Percentiles rank a stretch among this genome's conserved stretches.
These are phyloP conservation scores for Spodoptera frugiperda DNA, from an alignment of 1,140 invertebrate genomes.

Conservation along the genomic window DNA sequence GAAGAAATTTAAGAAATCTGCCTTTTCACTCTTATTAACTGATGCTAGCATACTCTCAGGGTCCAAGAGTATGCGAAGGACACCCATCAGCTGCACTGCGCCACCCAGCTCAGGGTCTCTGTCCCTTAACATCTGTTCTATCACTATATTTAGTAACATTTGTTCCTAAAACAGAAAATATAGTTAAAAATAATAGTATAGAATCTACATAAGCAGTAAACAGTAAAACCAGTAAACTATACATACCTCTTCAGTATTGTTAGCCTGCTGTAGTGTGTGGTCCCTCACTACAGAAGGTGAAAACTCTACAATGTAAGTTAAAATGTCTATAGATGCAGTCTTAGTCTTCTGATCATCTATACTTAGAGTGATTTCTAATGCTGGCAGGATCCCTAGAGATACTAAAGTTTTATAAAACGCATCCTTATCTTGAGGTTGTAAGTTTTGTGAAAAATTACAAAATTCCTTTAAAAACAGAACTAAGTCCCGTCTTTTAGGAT, in stretches of 20 bases:
- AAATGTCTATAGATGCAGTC: constrained; percentile 98
- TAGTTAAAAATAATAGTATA: constrained; percentile 26
- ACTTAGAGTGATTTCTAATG: constrained; percentile 97
- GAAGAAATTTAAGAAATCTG: constrained; percentile 99
- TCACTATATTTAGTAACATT: constrained; percentile 98
- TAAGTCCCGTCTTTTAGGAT: constrained; percentile 96
- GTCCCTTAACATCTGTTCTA: constrained; percentile 97
- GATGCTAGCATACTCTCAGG: constrained; percentile 99
- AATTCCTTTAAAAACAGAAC: constrained; percentile 99
- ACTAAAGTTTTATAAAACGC: constrained; percentile 98
- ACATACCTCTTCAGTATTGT: constrained; percentile 94
- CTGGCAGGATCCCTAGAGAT: constrained; percentile 96
- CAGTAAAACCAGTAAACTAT: not conserved
- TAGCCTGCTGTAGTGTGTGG: constrained; percentile 97
- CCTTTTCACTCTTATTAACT: constrained; percentile 98
- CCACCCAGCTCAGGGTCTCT: constrained; percentile 96
- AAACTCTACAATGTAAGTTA: constrained; percentile 99
- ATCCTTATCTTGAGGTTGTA: constrained; percentile 98
- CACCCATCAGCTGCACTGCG: constrained; percentile 97
- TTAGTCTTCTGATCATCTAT: constrained; percentile 97
- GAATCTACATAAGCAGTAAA: not conserved
- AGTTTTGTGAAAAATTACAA: constrained; percentile 99
- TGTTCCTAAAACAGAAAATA: constrained; percentile 90
- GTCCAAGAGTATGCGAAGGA: constrained; percentile 97
- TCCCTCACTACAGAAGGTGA: constrained; percentile 98